Evolutionary conservation across 2,888 invertebrate genomes (phyloP), one percentile per base, ranked within the genome.

Genomic region (Xylota segnis): DNA sequence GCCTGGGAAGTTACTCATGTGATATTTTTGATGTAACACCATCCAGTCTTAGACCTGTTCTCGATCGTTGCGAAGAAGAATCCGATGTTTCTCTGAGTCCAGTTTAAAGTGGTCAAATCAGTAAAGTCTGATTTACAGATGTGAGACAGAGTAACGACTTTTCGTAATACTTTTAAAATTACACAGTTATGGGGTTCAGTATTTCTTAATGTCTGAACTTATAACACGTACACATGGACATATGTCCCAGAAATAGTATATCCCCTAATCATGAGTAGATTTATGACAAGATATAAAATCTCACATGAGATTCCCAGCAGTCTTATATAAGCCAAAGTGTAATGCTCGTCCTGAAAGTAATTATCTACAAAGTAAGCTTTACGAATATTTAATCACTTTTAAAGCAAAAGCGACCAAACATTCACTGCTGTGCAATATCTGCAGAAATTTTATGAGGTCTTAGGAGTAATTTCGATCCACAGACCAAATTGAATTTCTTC

Each of bases 401-500:
- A 27, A 5, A 37, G 14, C 56, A 74, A 74, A 68, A 63, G 9
- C 32, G 16, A 12, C 32, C 9, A 29, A 63, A 61, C 68, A 59
- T 43, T 56, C 43, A 40, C 54, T 29, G 32, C 32, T 10, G 58
- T 59, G 71, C 71, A 71, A 47, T 71, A 71, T 47, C 71, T 65
- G 76, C 61, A 56, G 68, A 63, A 72, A 72, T 61, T 86, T 86
- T 81, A 86, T 40, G 86, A 81, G 66, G 76, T 81, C 86, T 86
- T 86, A 76, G 72, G 71, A 71, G 86, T 71, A 66, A 76, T 81
- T 65, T 47, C 66, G 27, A 59, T 43, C 58, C 76, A 71, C 71
- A 79, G 76, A 72, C 61, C 61, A 81, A 81, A 86, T 86, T 86
- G 81, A 86, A 86, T 86, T 72, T 81, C 50, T 58, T 66, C 72